A percentile compares a stretch with the other conserved stretches of the same genome.
phyloP scores from a whole-genome alignment of 2,888 invertebrate species.

The Fragum sueziense region DNA sequence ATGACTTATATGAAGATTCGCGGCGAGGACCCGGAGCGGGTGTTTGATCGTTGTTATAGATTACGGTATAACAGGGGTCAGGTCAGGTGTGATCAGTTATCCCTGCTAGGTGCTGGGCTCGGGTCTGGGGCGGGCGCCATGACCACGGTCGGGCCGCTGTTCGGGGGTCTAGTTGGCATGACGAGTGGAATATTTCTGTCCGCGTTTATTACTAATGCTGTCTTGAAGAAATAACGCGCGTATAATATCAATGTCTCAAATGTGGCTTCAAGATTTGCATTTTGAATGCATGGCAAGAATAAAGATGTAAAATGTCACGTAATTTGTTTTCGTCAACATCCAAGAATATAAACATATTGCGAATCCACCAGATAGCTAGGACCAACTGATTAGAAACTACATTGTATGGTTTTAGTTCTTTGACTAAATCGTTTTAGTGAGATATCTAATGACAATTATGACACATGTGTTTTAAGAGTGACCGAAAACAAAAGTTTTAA shows the following conservation, averaged over 20 bases:
- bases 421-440: too few relatives aligned
- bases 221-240: neutral
- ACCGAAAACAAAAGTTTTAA: too few relatives aligned
- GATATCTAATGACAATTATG: too few relatives aligned
- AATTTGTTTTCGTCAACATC: neutral
- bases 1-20: slow-evolving; percentile 46
- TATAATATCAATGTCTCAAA: neutral
- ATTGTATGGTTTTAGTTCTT: too few relatives aligned
- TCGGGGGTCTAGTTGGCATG: slow-evolving; percentile 60
- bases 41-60: slow-evolving; percentile 58
- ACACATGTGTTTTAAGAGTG: too few relatives aligned
- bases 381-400: too few relatives aligned
- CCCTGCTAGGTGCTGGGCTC: slow-evolving; percentile 34
- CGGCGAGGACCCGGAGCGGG: slow-evolving; percentile 32
- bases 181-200: slow-evolving; percentile 45
- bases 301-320: neutral
- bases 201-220: slow-evolving; percentile 31
- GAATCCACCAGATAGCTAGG: neutral
- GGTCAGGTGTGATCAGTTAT: slow-evolving; percentile 54
- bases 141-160: slow-evolving; percentile 38
- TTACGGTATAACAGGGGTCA: slow-evolving; percentile 55
- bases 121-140: slow-evolving; percentile 43
- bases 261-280: too few relatives aligned
- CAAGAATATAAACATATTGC: neutral
- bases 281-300: neutral